These are phyloP conservation scores for Scaeva pyrastri DNA, from an alignment of 2,888 invertebrate genomes.

Conservation along the genomic window DNA sequence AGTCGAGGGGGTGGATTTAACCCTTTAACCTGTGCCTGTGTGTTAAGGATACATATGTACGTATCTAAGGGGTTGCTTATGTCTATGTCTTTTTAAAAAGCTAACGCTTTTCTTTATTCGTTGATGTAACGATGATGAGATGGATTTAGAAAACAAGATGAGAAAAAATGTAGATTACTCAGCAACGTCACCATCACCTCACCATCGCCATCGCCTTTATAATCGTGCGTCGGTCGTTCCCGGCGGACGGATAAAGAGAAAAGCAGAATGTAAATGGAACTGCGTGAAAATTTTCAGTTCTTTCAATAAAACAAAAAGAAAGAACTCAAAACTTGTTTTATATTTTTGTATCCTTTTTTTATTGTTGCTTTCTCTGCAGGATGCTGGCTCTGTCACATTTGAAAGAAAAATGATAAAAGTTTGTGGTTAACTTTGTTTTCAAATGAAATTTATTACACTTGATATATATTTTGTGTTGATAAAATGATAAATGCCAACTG, in stretches of 20 bases:
- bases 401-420: slow-evolving; percentile 72
- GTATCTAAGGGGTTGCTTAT: slow-evolving; percentile 22
- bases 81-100: slow-evolving; percentile 34
- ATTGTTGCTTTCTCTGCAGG: slow-evolving; percentile 20
- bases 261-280: slow-evolving; percentile 33
- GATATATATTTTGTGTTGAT: slow-evolving; percentile 62
- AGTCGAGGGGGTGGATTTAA: slow-evolving; percentile 57
- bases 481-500: slow-evolving; percentile 56
- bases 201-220: neutral
- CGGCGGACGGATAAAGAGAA: slow-evolving; percentile 5
- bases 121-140: slow-evolving; percentile 68
- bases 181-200: neutral
- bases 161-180: slow-evolving; percentile 22
- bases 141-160: slow-evolving; percentile 38
- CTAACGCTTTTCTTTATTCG: slow-evolving; percentile 51
- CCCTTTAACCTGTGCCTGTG: slow-evolving; percentile 68
- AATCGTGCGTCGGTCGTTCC: neutral
- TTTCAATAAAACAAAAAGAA: neutral
- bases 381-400: slow-evolving; percentile 51
- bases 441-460: slow-evolving; percentile 72
- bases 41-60: neutral
- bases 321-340: neutral
- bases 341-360: too few species aligned
- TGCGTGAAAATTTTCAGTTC: slow-evolving; percentile 58
- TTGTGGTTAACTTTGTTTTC: slow-evolving; percentile 66